Conservation (phyloP, 2,888 invertebrate genomes). For the Orchesellides sinensis region DNA sequence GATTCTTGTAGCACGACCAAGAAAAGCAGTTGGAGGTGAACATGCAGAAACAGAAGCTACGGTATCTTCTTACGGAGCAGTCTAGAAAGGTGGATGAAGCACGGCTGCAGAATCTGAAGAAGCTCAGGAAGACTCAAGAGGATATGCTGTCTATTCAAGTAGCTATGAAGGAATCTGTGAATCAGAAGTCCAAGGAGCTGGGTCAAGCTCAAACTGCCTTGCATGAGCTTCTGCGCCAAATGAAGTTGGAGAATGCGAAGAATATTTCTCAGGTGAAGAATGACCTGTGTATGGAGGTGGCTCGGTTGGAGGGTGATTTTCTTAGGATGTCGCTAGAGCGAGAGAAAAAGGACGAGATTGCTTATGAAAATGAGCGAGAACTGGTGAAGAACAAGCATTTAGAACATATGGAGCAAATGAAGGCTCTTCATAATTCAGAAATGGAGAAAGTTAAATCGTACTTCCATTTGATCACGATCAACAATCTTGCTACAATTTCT, state of each 20-base stretch:
- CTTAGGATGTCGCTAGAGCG: conserved; percentile 83
- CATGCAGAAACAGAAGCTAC: conserved; percentile 88
- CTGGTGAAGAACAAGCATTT: conserved; percentile 96
- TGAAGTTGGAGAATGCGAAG: conserved; percentile 78
- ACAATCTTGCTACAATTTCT: conserved; percentile 93
- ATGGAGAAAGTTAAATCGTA: conserved; percentile 95
- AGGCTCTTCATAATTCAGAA: conserved; percentile 88
- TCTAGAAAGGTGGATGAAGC: conserved; percentile 66
- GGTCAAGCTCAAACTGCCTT: conserved; percentile 57
- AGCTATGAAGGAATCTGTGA: conserved; percentile 55
- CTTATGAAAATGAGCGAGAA: conserved; percentile 82
- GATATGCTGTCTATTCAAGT: conserved; percentile 65
- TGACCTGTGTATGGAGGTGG: conserved; percentile 83
- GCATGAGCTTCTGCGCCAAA: conserved; percentile 63
- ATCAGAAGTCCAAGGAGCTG: conserved; percentile 65
- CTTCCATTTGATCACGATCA: conserved; percentile 95
- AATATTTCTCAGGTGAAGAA: conserved; percentile 81
- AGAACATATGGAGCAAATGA: conserved; percentile 88
- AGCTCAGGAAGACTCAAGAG: conserved; percentile 68
- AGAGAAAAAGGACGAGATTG: conserved; percentile 76
- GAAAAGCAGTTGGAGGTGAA: conserved; percentile 92
- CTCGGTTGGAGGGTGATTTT: conserved; percentile 84
- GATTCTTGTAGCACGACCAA: conserved; percentile 82
- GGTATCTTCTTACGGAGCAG: conserved; percentile 71
- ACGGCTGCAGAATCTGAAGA: conserved; percentile 68